phyloP scores from a whole-genome alignment of 2,888 invertebrate species.

The Perithous albicinctus region DNA sequence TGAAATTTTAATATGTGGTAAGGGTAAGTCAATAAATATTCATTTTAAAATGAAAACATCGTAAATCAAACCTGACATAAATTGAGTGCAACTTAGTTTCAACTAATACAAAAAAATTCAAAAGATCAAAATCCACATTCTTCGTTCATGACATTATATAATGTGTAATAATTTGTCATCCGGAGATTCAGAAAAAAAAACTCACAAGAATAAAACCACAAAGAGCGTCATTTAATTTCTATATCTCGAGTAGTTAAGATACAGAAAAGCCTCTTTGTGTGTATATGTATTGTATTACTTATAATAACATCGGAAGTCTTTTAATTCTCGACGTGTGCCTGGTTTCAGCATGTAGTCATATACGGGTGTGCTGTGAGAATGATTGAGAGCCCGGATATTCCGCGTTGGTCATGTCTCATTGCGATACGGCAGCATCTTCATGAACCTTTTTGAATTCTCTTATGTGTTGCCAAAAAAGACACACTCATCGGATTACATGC shows the following conservation, averaged over 20 bases:
- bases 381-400: conserved; percentile 37
- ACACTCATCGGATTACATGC: conserved; percentile 2
- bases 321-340: background rate
- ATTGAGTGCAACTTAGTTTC: background rate
- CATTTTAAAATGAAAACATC: too few species aligned
- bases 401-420: conserved; percentile 16
- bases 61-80: background rate
- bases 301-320: conserved; percentile 11
- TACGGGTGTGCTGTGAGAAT: background rate
- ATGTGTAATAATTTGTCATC: background rate
- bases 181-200: background rate
- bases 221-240: conserved; percentile 9
- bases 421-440: background rate
- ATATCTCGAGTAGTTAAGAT: background rate
- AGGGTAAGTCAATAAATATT: background rate
- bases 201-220: background rate
- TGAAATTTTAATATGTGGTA: background rate
- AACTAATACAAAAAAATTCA: background rate
- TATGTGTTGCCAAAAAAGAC: too few species aligned
- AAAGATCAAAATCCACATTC: background rate
- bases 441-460: background rate
- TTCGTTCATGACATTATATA: background rate
- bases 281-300: background rate
- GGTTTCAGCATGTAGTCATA: background rate
- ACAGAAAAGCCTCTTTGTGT: background rate